phyloP scores from a whole-genome alignment of 2,888 invertebrate genomes.

The Glaucopsyche alexis region DNA sequence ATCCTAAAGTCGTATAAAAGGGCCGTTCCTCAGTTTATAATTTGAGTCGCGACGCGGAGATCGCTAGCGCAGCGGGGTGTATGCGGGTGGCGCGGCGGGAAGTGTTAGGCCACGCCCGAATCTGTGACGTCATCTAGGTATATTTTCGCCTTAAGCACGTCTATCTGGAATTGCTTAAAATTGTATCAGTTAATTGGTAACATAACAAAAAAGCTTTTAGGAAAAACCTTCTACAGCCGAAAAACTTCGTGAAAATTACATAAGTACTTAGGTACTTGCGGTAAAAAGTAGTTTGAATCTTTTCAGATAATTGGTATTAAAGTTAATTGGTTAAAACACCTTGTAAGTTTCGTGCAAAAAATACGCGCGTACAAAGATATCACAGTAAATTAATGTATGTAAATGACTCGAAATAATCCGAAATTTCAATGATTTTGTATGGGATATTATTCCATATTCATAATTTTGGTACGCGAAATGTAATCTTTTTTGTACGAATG shows the following conservation, averaged over 20 bases:
- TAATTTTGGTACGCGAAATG: constrained; percentile 8
- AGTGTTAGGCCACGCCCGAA: no score
- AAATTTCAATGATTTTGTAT: not conserved
- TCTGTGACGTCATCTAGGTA: no score
- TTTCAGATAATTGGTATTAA: not conserved
- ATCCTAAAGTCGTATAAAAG: no score
- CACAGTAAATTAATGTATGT: not conserved
- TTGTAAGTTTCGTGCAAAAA: not conserved
- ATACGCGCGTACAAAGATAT: not conserved
- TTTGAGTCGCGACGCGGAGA: no score
- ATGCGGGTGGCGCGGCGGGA: no score
- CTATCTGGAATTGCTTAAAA: not conserved
- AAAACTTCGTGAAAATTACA: no score
- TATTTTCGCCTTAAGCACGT: no score
- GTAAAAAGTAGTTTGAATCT: no score
- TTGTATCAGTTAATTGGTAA: constrained; percentile 2
- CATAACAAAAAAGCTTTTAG: not conserved
- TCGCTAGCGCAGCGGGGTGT: no score
- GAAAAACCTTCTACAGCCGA: not conserved
- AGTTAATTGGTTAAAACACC: not conserved
- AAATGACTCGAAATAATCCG: not conserved
- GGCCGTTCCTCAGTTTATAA: no score
- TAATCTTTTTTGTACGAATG: constrained; percentile 17
- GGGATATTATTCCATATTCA: not conserved
- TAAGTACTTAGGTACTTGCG: no score